Conservation (phyloP, 2,888 invertebrate genomes). For the Dendrolimus pini region DNA sequence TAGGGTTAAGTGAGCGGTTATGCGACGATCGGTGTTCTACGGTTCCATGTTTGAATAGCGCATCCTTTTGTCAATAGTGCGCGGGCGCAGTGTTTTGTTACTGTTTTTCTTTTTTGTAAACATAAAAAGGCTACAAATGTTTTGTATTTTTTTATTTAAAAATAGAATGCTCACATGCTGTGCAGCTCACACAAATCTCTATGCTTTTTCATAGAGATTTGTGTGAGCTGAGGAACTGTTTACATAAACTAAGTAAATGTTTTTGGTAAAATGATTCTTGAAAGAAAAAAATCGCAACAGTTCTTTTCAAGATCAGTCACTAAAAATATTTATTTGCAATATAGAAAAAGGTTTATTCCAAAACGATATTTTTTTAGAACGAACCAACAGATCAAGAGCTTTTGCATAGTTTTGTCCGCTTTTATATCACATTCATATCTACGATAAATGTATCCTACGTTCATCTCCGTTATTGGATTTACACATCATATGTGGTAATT, state of each 20-base stretch:
- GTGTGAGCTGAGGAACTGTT: not conserved
- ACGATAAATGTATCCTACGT: no score
- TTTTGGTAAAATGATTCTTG: not conserved
- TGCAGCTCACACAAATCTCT: no score
- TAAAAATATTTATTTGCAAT: no score
- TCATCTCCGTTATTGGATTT: no score
- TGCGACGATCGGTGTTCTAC: constrained; percentile 39
- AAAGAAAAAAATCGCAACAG: not conserved
- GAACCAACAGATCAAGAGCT: no score
- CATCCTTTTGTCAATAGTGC: constrained; percentile 36
- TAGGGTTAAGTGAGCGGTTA: constrained; percentile 71
- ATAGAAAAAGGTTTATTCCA: no score
- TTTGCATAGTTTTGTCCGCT: no score
- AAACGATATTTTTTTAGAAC: no score
- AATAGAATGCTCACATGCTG: constrained; percentile 16
- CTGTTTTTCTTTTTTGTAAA: constrained; percentile 31
- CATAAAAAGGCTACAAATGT: constrained; percentile 24
- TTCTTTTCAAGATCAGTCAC: no score
- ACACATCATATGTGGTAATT: no score
- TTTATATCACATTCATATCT: no score
- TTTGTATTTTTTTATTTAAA: not conserved
- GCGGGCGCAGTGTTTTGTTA: constrained; percentile 34
- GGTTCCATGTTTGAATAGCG: constrained; percentile 45
- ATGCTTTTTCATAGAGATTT: constrained; percentile 22
- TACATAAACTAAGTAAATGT: not conserved